Percentiles rank a stretch among this genome's conserved stretches.
These are phyloP conservation scores for Rhamphomyia laevipes DNA, from an alignment of 2,888 invertebrate species.

Conservation along the genomic window DNA sequence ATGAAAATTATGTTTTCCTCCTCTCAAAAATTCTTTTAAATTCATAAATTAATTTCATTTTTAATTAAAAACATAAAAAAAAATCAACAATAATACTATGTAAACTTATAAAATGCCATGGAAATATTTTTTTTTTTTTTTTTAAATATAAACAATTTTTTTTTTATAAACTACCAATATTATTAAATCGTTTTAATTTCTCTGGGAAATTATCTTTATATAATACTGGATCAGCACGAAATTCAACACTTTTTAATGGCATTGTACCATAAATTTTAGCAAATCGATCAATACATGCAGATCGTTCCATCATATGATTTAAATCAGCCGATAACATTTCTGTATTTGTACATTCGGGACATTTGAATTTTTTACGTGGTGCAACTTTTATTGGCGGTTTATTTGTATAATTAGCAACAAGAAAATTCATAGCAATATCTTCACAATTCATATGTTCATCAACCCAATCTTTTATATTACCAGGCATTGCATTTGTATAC, in stretches of 20 bases:
- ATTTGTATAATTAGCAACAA: conserved; percentile 84
- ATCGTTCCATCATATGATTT: conserved; percentile 85
- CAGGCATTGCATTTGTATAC: conserved; percentile 82
- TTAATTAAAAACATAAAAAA: too few species aligned
- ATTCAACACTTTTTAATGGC: conserved; percentile 82
- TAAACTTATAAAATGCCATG: too few species aligned
- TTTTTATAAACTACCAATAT: conserved; percentile 72
- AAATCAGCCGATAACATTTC: conserved; percentile 90
- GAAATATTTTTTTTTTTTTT: too few species aligned
- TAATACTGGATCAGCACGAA: conserved; percentile 88
- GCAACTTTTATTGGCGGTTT: conserved; percentile 93
- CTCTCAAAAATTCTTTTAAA: too few species aligned
- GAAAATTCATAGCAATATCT: conserved; percentile 96
- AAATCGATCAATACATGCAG: conserved; percentile 76
- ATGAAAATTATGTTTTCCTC: too few species aligned
- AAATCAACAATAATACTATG: too few species aligned
- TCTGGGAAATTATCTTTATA: conserved; percentile 78
- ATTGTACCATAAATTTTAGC: conserved; percentile 71
- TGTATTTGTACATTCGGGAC: conserved; percentile 85
- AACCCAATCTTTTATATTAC: conserved; percentile 75
- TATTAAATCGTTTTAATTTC: conserved; percentile 75
- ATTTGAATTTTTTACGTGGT: conserved; percentile 93
- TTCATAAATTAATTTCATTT: too few species aligned
- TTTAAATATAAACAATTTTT: neutral
- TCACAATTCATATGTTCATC: conserved; percentile 96